These are phyloP conservation scores for Pseudococcus longispinus DNA, from an alignment of 2,888 invertebrate genomes.

Conservation along the genomic window DNA sequence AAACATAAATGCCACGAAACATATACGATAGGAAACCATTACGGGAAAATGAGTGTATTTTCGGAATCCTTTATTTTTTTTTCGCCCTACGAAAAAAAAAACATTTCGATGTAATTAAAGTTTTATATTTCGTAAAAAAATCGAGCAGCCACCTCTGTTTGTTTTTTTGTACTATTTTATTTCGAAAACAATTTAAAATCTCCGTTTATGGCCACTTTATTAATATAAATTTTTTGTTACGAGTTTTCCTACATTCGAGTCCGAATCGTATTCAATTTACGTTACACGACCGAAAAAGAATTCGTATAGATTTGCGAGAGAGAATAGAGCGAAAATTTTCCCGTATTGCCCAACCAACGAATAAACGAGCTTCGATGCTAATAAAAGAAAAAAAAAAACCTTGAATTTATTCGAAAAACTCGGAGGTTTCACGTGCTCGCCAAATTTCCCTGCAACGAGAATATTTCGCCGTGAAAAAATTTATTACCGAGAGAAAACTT, in stretches of 20 bases:
- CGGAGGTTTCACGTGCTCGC: background rate
- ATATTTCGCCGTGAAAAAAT: background rate
- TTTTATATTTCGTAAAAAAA: background rate
- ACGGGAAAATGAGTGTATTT: background rate
- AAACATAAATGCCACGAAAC: background rate
- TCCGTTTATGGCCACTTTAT: background rate
- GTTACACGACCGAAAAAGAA: background rate
- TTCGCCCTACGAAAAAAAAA: background rate
- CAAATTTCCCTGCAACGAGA: background rate
- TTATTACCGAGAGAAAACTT: background rate
- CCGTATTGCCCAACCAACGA: background rate
- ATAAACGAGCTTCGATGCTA: background rate
- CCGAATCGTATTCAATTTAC: background rate
- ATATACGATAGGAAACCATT: background rate
- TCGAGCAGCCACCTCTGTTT: background rate
- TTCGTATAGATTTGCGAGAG: background rate
- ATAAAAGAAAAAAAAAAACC: background rate
- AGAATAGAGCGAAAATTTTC: background rate
- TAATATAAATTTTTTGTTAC: slow-evolving; percentile 15
- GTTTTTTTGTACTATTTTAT: background rate
- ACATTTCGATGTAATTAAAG: background rate
- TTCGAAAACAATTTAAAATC: background rate
- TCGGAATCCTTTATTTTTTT: background rate
- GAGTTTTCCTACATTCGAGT: background rate
- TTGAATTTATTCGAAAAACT: background rate